Evolutionary conservation across 2,888 invertebrate species (phyloP), one percentile per base, ranked within the genome.

Genomic region (Zaprionus lineosus): DNA sequence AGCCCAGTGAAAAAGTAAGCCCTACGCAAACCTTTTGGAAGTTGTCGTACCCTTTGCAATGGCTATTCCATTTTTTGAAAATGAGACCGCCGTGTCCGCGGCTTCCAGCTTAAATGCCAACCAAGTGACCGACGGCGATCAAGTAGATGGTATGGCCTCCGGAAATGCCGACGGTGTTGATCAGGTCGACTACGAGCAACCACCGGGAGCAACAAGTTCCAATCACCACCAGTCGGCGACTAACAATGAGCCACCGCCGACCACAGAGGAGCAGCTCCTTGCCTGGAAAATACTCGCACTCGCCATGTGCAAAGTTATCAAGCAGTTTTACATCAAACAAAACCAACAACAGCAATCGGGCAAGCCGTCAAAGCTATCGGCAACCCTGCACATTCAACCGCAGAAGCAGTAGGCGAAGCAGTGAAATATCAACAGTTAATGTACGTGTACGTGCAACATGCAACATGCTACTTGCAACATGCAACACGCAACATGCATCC

Each of bases 41-140:
- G 53, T 67, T 58, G 43, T 60, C 60, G 64, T 71, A 74, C 64
- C 29, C 39, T 40, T 36, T 73, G 50, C 60, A 43, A 89, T 89
- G 89, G 89, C 89, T 11, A 87, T 89, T 61, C 89, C 89, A 15
- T 89, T 89, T 68, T 88, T 74, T 50, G 89, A 88, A 56, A 86
- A 88, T 36, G 74, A 87, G 52, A 57, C 74, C 16, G 50, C 53
- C 2, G 53, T 53, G 11, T 57, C 84, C 2, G 31, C 60, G 21
- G 44, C 59, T 3, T 39, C 59, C 1, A 68, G 28, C 14, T 15
- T 63, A n/a, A 50, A 56, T 3, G 15, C 81, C 3, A 68, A 57
- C 40, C 69, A 74, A 51, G 9, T 53, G 39, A 19, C 65, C 63
- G 73, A 43, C 48, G 77, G 70, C 8, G 88, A 88, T 64, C 88